Base-by-base conservation (phyloP, 2,888 invertebrate genomes). In the Ophion slaviceki region DNA sequence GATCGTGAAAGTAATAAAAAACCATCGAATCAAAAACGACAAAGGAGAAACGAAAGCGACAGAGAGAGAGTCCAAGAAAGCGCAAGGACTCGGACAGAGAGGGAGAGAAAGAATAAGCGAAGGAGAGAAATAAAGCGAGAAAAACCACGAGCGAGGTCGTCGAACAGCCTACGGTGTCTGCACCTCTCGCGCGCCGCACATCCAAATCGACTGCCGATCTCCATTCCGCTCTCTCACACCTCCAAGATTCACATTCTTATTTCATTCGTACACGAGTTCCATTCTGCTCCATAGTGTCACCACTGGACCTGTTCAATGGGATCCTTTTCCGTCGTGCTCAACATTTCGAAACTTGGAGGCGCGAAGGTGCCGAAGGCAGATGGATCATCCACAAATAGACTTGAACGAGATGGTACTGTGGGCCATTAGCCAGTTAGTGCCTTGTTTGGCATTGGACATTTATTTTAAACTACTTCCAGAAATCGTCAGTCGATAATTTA, bases 131-230 rank as follows among this genome's bases (percentile, higher is more conserved):
- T 40, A 40, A 40, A 40, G 80, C 61, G 24, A 68, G 57, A 47
- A 24, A 70, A 59, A n/a, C 28, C 61, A 7, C 74, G 61, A 84
- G 61, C 76, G 84, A 81, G 86, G 84, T 87, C 87, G 87, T 87
- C 88, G 86, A 87, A 88, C 87, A 88, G 83, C 84, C 86, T 83
- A 76, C 82, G 84, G 83, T 79, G 85, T 86, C 84, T 81, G 82
- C 84, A 79, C 78, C 85, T 85, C 82, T 68, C 68, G 72, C 80
- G 68, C 61, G 74, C 82, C 83, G 82, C 85, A 85, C 70, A 84
- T 82, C 77, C 84, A 53, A 82, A 85, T 87, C 84, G 82, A 75
- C 78, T 61, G 82, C 75, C 82, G 84, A 87, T 82, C 86, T 86
- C 66, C 86, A 83, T 80, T 83, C 80, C 77, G 82, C 77, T 80